phyloP scores from a whole-genome alignment of 2,113 vertebrate genomes.

The Perca flavescens region DNA sequence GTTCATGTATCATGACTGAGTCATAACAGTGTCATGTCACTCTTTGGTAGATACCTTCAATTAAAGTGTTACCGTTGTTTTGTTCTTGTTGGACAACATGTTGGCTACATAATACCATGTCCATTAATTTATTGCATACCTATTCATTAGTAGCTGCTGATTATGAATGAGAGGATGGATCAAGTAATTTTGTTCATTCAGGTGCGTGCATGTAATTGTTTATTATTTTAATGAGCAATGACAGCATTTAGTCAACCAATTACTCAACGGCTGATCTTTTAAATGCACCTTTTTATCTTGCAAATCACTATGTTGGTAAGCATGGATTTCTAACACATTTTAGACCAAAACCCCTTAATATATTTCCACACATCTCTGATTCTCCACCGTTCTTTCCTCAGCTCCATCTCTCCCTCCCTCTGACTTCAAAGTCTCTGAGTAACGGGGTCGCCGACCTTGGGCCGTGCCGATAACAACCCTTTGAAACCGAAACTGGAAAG shows the following conservation, averaged over 20 bases:
- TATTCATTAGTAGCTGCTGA: not conserved
- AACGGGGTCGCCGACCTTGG: constrained; percentile 66
- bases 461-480: constrained; percentile 48
- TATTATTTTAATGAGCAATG: not conserved
- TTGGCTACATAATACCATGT: not conserved
- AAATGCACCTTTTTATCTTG: constrained; percentile 4
- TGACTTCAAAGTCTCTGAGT: constrained; percentile 45
- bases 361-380: not conserved
- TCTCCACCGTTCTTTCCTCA: not conserved
- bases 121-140: not conserved
- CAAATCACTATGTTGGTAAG: not conserved
- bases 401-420: not conserved
- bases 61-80: too few relatives aligned
- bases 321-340: not conserved
- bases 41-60: too few relatives aligned
- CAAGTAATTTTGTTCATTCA: rapidly evolving
- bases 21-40: too few relatives aligned
- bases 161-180: not conserved
- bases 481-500: constrained; percentile 65
- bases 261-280: constrained; percentile 4
- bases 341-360: not conserved
- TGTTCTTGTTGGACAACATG: not conserved
- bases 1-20: too few relatives aligned
- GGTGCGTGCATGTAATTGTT: not conserved
- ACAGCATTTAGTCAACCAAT: constrained; percentile 17